Conservation (phyloP, 2,888 invertebrate genomes). For the Cabera pusaria region DNA sequence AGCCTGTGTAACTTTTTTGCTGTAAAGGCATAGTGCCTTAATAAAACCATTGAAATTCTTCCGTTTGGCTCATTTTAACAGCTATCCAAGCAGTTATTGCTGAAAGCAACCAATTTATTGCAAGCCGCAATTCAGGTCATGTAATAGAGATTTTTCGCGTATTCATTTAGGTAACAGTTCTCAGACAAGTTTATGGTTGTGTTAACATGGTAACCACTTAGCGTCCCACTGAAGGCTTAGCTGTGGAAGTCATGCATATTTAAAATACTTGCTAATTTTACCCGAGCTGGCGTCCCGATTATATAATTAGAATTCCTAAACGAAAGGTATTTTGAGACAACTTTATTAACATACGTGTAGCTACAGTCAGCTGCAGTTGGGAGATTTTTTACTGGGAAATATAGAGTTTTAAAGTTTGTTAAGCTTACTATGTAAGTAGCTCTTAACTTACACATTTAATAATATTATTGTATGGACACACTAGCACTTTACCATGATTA, state of each 20-base stretch:
- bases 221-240: slow-evolving; percentile 22
- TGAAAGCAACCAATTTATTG: neutral
- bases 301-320: slow-evolving; percentile 31
- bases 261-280: slow-evolving; percentile 23
- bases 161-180: slow-evolving; percentile 19
- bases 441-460: too few relatives aligned
- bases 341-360: slow-evolving; percentile 28
- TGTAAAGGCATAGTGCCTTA: too few relatives aligned
- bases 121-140: slow-evolving; percentile 14
- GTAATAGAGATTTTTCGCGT: slow-evolving; percentile 22
- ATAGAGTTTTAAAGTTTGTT: too few relatives aligned
- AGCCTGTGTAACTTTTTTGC: too few relatives aligned
- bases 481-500: too few relatives aligned
- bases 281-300: slow-evolving; percentile 23
- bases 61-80: slow-evolving; percentile 1
- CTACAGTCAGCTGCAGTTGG: slow-evolving; percentile 10
- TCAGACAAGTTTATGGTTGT: slow-evolving; percentile 22
- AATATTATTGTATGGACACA: too few relatives aligned
- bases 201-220: slow-evolving; percentile 28
- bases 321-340: slow-evolving; percentile 22
- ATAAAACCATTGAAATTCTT: neutral
- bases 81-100: neutral
- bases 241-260: slow-evolving; percentile 17
- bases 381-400: too few relatives aligned
- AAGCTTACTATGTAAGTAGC: too few relatives aligned